phyloP scores from a whole-genome alignment of 2,797 vertebrate genomes.

The Staurois parvus region DNA sequence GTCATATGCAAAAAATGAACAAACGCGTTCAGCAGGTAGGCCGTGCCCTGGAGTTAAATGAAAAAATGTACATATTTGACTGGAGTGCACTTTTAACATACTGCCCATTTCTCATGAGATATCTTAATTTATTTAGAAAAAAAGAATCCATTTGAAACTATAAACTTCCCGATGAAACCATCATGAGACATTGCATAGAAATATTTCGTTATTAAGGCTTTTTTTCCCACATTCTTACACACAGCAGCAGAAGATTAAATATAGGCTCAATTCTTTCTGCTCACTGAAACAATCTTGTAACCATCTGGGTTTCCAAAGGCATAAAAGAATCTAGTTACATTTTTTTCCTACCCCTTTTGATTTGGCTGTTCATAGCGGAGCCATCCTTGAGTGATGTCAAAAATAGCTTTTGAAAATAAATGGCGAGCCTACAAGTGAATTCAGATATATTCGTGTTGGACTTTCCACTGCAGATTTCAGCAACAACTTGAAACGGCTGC shows the following conservation, averaged over 20 bases:
- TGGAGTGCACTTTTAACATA: background rate
- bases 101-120: background rate
- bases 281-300: slow-evolving; percentile 80
- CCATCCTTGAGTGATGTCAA: slow-evolving; percentile 77
- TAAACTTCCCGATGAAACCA: slow-evolving; percentile 24
- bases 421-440: slow-evolving; percentile 76
- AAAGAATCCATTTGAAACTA: background rate
- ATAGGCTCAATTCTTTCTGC: slow-evolving; percentile 76
- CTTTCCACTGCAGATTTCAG: slow-evolving; percentile 72
- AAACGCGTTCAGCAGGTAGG: background rate
- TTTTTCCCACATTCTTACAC: slow-evolving; percentile 60
- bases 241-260: slow-evolving; percentile 74
- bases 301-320: slow-evolving; percentile 74
- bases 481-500: slow-evolving; percentile 76
- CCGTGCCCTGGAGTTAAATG: background rate
- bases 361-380: slow-evolving; percentile 74
- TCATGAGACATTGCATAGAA: slow-evolving; percentile 11
- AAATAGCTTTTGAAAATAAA: slow-evolving; percentile 84
- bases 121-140: background rate
- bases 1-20: background rate
- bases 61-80: background rate
- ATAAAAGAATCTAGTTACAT: slow-evolving; percentile 80
- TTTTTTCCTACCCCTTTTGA: slow-evolving; percentile 73
- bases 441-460: slow-evolving; percentile 77
- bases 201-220: slow-evolving; percentile 54